phyloP scores from a whole-genome alignment of 2,888 invertebrate genomes.

The Augochlorella aurata region DNA sequence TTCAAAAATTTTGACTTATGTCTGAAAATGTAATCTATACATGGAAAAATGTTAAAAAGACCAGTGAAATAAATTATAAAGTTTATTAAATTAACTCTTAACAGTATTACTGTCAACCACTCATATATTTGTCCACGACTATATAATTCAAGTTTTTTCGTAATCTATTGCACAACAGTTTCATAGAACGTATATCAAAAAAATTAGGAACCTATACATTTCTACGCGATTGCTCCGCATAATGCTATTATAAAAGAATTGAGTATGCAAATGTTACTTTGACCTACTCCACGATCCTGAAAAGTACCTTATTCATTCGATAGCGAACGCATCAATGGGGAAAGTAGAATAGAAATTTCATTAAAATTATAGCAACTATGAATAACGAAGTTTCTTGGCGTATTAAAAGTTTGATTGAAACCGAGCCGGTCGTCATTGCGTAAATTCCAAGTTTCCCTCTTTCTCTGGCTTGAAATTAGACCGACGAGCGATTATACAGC shows the following conservation, averaged over 20 bases:
- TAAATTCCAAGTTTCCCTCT: neutral
- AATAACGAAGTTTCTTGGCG: neutral
- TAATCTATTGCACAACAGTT: too few species aligned
- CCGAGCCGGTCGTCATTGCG: neutral
- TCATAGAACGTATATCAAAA: too few species aligned
- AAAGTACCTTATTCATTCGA: neutral
- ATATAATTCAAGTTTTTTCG: too few species aligned
- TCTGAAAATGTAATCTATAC: too few species aligned
- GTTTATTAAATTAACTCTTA: too few species aligned
- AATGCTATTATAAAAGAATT: neutral
- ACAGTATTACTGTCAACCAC: too few species aligned
- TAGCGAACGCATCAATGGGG: neutral
- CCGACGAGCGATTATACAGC: neutral
- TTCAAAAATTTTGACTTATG: too few species aligned
- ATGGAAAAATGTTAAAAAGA: too few species aligned
- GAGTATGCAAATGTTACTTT: neutral
- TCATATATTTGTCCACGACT: too few species aligned
- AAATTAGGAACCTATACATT: too few species aligned
- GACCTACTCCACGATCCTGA: neutral
- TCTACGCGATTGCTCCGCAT: too few species aligned
- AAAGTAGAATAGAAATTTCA: neutral
- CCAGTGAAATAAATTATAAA: too few species aligned
- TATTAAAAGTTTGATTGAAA: constrained; percentile 4
- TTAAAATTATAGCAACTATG: neutral
- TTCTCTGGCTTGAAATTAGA: neutral